Conservation (phyloP, 2,797 vertebrate species). For the Anniella stebbinsi region DNA sequence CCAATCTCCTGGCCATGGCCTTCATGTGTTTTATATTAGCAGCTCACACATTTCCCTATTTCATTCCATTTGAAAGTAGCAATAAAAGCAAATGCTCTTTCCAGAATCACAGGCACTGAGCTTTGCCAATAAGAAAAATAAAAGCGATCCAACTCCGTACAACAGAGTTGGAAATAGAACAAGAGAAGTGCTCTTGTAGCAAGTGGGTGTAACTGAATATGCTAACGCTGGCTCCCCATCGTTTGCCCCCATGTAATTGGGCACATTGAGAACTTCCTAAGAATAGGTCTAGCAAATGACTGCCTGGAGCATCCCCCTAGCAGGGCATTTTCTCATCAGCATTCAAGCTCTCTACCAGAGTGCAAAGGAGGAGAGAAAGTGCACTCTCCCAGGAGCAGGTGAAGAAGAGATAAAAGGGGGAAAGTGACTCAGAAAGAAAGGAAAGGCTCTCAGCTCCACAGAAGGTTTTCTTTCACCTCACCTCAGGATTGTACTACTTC, state of each 20-base stretch:
- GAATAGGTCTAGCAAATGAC: constrained; percentile 33
- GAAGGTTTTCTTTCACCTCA: constrained; percentile 31
- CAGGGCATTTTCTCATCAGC: constrained; percentile 37
- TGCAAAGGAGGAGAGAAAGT: constrained; percentile 23
- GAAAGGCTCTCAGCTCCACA: neutral
- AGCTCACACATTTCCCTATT: neutral
- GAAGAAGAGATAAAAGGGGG: constrained; percentile 23
- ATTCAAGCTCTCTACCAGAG: constrained; percentile 28
- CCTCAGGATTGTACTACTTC: neutral
- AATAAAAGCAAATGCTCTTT: neutral
- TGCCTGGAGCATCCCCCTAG: constrained; percentile 36
- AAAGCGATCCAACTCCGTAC: neutral
- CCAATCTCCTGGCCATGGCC: neutral
- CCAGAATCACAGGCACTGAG: neutral
- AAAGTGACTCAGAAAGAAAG: constrained; percentile 15
- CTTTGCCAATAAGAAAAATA: neutral
- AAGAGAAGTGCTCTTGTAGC: neutral
- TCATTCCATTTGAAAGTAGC: neutral
- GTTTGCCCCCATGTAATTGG: constrained; percentile 23
- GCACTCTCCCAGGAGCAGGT: constrained; percentile 8
- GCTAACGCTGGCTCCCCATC: constrained; percentile 3
- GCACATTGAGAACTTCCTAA: constrained; percentile 27
- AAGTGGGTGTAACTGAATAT: neutral
- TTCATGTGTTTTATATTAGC: neutral
- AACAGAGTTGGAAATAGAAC: neutral